A percentile compares a stretch with the other conserved stretches of the same genome.
Evolutionary conservation across 2,888 invertebrate genomes (phyloP).

Genomic region (Drosophila barbarae): DNA sequence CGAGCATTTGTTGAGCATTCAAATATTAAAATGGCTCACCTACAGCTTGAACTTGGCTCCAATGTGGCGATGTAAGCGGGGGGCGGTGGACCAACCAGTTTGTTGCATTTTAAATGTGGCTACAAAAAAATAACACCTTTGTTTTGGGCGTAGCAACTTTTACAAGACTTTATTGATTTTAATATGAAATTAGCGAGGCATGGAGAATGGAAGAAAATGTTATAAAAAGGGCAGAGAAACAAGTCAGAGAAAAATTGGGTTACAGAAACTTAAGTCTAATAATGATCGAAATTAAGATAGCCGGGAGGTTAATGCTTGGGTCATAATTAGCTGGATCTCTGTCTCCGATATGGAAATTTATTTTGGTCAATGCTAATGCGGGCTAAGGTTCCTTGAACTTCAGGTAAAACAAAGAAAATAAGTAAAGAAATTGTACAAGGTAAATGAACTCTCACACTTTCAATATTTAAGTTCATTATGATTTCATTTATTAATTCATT

Average conservation of each 20-base stretch:
- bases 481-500: background rate
- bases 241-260: background rate
- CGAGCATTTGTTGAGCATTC: constrained; percentile 21
- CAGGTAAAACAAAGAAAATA: background rate
- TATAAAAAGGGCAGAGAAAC: background rate
- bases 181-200: constrained; percentile 40
- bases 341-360: constrained; percentile 22
- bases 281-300: constrained; percentile 33
- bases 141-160: constrained; percentile 14
- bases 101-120: constrained; percentile 41
- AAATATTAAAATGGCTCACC: constrained; percentile 36
- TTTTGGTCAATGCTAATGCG: constrained; percentile 1
- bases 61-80: background rate
- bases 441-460: constrained; percentile 3
- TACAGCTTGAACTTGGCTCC: constrained; percentile 23
- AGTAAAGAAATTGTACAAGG: background rate
- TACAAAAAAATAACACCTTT: constrained; percentile 7
- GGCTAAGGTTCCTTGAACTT: constrained; percentile 21
- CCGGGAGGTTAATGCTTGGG: constrained; percentile 3
- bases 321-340: constrained; percentile 22
- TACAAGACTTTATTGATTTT: constrained; percentile 41
- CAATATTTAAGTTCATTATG: background rate
- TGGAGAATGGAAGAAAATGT: constrained; percentile 6
- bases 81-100: constrained; percentile 37
- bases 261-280: constrained; percentile 1